Conservation (phyloP, 2,113 vertebrate species). For the Thamnophis sirtalis region DNA sequence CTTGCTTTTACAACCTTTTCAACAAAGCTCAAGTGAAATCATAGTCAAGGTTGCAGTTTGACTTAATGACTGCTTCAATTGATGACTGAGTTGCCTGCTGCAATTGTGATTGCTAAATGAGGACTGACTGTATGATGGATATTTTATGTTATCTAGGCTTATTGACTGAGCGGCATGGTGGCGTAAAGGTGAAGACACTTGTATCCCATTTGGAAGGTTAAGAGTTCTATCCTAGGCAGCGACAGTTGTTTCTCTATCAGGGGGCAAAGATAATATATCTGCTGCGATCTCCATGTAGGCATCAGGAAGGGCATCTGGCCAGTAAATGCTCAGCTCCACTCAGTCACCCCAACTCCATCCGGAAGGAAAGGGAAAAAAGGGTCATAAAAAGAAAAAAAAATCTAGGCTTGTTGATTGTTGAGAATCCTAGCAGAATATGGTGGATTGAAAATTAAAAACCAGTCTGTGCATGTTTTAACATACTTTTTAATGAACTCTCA, state of each 20-base stretch:
- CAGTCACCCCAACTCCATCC: background rate
- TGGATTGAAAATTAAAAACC: background rate
- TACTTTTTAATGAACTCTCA: background rate
- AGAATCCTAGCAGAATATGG: background rate
- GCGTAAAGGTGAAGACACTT: background rate
- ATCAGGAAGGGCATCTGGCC: background rate
- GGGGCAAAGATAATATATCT: background rate
- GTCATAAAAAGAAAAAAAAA: background rate
- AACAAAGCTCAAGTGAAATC: background rate
- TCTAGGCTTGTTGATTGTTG: background rate
- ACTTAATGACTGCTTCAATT: background rate
- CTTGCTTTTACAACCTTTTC: background rate
- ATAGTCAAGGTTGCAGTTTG: background rate
- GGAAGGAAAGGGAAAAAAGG: background rate
- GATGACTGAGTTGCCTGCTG: background rate
- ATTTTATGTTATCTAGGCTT: background rate
- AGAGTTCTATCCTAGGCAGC: background rate
- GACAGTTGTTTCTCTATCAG: background rate
- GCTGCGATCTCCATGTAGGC: background rate
- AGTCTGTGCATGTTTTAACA: background rate
- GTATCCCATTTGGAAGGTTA: background rate
- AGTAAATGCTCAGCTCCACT: background rate
- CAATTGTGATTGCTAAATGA: background rate
- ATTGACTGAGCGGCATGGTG: background rate
- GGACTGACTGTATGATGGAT: background rate